phyloP scores from a whole-genome alignment of 1,140 invertebrate species.

The Drosophila tsacasi region DNA sequence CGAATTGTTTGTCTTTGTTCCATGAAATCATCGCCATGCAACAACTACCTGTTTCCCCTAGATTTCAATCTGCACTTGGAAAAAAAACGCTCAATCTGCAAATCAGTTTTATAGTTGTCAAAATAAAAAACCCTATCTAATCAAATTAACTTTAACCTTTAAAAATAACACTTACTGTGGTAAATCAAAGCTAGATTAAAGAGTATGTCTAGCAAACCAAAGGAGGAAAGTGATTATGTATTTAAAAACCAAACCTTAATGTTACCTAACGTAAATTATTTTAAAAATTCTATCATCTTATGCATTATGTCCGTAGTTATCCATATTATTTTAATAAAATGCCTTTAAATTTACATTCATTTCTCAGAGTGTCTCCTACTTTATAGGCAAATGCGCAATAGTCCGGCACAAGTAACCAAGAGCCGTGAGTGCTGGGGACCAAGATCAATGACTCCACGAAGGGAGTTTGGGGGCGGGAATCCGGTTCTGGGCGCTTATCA shows the following conservation, averaged over 20 bases:
- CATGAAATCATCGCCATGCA: conserved; percentile 54
- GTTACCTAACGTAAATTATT: neutral
- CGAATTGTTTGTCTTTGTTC: conserved; percentile 54
- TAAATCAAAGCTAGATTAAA: too few species aligned
- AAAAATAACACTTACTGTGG: too few species aligned
- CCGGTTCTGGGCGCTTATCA: conserved; percentile 49
- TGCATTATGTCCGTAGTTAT: neutral
- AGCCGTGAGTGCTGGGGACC: neutral
- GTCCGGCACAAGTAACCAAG: conserved; percentile 23
- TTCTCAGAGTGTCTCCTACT: neutral
- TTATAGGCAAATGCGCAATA: conserved; percentile 40
- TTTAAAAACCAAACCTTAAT: neutral
- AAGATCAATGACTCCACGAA: conserved; percentile 64
- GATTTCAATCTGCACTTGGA: conserved; percentile 4
- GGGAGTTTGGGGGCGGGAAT: conserved; percentile 5
- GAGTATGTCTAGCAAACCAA: neutral
- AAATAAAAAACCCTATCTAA: neutral
- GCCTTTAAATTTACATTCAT: neutral
- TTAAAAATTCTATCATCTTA: neutral
- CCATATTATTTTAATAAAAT: neutral
- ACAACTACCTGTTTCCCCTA: conserved; percentile 50
- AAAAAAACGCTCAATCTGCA: neutral
- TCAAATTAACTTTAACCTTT: neutral
- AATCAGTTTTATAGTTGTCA: neutral
- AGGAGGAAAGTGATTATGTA: neutral